Percentiles rank a stretch among this genome's conserved stretches.
phyloP scores from a whole-genome alignment of 2,888 invertebrate species.

The Gerosis bhagava region DNA sequence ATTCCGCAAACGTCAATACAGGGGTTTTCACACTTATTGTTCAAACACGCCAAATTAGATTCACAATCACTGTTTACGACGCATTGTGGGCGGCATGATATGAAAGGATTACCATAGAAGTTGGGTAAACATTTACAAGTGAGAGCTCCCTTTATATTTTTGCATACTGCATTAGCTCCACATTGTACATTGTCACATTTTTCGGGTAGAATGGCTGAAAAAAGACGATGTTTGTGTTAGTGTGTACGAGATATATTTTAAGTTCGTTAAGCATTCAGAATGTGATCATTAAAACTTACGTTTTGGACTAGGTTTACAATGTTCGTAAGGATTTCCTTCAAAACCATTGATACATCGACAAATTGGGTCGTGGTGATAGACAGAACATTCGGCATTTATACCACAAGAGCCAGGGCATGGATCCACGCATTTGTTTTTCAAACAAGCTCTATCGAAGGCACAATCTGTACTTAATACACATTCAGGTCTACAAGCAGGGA shows the following conservation, averaged over 20 bases:
- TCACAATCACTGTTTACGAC: conserved; percentile 91
- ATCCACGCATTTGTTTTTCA: conserved; percentile 88
- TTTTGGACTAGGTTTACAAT: conserved; percentile 83
- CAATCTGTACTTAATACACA: conserved; percentile 92
- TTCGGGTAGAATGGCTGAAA: conserved; percentile 69
- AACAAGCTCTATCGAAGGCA: conserved; percentile 88
- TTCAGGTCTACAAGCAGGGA: conserved; percentile 91
- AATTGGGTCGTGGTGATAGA: conserved; percentile 88
- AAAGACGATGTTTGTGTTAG: no score
- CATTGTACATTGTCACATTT: conserved; percentile 88
- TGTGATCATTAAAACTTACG: conserved; percentile 67
- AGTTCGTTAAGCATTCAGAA: no score
- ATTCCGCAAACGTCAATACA: conserved; percentile 90
- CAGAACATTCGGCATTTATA: conserved; percentile 86
- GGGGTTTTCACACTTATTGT: conserved; percentile 90
- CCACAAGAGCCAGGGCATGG: conserved; percentile 92
- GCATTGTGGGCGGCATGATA: conserved; percentile 91
- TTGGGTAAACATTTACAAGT: conserved; percentile 88
- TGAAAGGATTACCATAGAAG: conserved; percentile 91
- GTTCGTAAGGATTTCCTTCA: conserved; percentile 90
- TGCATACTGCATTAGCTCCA: conserved; percentile 88
- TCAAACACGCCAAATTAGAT: conserved; percentile 87
- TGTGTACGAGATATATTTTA: no score
- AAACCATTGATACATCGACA: conserved; percentile 87
- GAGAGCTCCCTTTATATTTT: conserved; percentile 84